Percentiles rank a stretch among this genome's conserved stretches.
phyloP scores from a whole-genome alignment of 2,797 vertebrate species.

The Platalea minor region DNA sequence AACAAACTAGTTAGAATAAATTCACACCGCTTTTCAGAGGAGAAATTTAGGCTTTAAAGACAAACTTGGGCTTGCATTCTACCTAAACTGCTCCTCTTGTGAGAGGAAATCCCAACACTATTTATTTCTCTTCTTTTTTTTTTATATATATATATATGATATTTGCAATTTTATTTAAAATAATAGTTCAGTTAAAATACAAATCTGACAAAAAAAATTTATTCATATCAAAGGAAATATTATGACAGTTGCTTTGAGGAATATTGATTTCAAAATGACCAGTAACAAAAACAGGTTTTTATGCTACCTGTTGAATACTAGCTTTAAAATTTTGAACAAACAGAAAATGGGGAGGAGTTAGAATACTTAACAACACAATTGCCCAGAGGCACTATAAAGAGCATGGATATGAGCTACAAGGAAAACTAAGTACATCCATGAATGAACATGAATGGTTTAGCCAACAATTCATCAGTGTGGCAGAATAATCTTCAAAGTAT shows the following conservation, averaged over 20 bases:
- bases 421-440: neutral
- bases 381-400: neutral
- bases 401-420: neutral
- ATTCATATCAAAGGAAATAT: neutral
- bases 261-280: neutral
- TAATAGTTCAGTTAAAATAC: neutral
- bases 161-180: neutral
- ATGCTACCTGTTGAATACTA: neutral
- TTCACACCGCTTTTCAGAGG: neutral
- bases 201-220: neutral
- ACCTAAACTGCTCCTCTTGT: neutral
- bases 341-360: neutral
- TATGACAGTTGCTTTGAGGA: neutral
- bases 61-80: neutral
- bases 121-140: neutral
- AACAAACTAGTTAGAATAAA: neutral
- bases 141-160: neutral
- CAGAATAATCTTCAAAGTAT: neutral
- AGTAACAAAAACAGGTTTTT: neutral
- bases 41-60: neutral
- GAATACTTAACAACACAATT: neutral
- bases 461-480: neutral
- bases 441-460: neutral
- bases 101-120: neutral
- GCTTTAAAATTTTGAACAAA: neutral